Percentiles rank a stretch among this genome's conserved stretches.
These are phyloP conservation scores for Chloroclysta siterata DNA, from an alignment of 2,888 invertebrate species.

Conservation along the genomic window DNA sequence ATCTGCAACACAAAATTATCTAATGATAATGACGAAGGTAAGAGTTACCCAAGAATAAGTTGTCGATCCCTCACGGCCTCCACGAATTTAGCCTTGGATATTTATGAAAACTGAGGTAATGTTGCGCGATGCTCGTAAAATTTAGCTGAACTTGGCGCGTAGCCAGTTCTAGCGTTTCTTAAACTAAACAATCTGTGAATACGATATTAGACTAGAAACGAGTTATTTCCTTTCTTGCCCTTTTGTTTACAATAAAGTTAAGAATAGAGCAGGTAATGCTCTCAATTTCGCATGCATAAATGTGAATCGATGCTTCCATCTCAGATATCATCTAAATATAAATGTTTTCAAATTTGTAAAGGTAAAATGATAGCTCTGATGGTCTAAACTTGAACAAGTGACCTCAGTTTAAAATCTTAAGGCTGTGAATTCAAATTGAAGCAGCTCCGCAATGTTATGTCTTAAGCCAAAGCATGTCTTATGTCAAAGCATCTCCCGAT, in stretches of 20 bases:
- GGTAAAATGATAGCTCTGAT: too few species aligned
- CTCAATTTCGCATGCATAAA: constrained; percentile 10
- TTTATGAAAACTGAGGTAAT: constrained; percentile 82
- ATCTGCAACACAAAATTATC: not conserved
- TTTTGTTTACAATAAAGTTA: constrained; percentile 35
- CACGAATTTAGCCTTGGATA: constrained; percentile 67
- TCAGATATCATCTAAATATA: not conserved
- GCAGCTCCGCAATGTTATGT: too few species aligned
- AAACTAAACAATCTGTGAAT: constrained; percentile 70
- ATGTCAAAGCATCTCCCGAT: too few species aligned
- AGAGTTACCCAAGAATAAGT: constrained; percentile 28
- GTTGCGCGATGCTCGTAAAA: constrained; percentile 77
- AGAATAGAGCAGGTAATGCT: constrained; percentile 35
- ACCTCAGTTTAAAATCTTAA: too few species aligned
- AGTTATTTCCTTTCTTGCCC: constrained; percentile 48
- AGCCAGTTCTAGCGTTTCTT: constrained; percentile 69
- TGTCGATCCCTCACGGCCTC: constrained; percentile 58
- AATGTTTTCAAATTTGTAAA: not conserved
- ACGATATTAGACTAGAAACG: constrained; percentile 57
- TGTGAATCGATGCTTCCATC: not conserved
- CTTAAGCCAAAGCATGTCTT: too few species aligned
- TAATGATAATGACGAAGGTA: not conserved
- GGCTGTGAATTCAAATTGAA: too few species aligned
- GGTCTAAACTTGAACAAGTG: too few species aligned
- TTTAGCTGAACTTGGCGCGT: constrained; percentile 69